Conservation (phyloP, 2,888 invertebrate species). For the Drosophila hamatofila region DNA sequence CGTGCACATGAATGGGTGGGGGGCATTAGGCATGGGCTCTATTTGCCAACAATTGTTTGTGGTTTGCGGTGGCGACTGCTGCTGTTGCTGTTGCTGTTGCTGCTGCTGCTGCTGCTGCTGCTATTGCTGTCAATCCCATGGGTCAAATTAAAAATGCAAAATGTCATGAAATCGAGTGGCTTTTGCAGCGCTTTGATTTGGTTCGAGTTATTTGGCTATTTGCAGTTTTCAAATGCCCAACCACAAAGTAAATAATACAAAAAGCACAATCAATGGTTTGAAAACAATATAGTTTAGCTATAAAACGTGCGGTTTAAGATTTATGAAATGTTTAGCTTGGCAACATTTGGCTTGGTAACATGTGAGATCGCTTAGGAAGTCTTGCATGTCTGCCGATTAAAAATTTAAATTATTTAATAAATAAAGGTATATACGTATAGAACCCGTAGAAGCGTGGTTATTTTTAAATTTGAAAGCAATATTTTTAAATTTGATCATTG, state of each 20-base stretch:
- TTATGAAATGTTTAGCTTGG: not conserved
- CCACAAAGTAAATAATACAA: conserved; percentile 56
- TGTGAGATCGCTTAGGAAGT: too few relatives aligned
- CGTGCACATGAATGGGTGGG: not conserved
- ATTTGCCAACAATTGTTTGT: conserved; percentile 63
- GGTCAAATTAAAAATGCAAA: conserved; percentile 60
- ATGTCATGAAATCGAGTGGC: conserved; percentile 48
- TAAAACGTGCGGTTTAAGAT: conserved; percentile 8
- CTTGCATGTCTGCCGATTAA: too few relatives aligned
- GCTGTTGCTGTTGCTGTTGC: not conserved
- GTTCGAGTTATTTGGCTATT: conserved; percentile 31
- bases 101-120: conserved; percentile 1
- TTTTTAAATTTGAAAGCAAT: too few relatives aligned
- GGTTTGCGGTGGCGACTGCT: conserved; percentile 45
- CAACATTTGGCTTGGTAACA: conserved; percentile 21
- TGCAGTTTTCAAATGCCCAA: conserved; percentile 28
- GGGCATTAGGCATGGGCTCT: conserved; percentile 1
- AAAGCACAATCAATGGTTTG: conserved; percentile 19
- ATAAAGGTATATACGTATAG: too few relatives aligned
- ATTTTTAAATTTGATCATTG: too few relatives aligned
- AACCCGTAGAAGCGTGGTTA: too few relatives aligned
- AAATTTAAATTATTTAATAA: too few relatives aligned
- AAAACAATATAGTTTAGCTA: conserved; percentile 4
- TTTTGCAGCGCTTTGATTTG: conserved; percentile 31
- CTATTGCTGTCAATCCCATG: conserved; percentile 46